phyloP scores from a whole-genome alignment of 2,797 vertebrate genomes.

The Antennarius maculatus region DNA sequence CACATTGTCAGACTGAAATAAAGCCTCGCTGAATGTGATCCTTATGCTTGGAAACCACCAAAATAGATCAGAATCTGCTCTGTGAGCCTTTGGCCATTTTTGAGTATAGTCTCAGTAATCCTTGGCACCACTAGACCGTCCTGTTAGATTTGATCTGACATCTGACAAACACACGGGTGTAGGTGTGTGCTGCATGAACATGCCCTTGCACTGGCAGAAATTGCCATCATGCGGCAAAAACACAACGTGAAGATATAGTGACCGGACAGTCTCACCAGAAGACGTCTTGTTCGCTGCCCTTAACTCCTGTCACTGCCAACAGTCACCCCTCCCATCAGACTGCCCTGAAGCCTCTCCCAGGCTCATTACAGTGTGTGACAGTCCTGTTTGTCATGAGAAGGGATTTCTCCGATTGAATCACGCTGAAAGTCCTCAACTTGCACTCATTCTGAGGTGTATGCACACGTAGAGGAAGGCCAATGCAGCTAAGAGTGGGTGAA shows the following conservation, averaged over 20 bases:
- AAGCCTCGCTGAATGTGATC: constrained; percentile 5
- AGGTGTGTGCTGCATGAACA: neutral
- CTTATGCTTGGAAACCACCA: constrained; percentile 13
- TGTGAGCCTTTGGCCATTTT: constrained; percentile 12
- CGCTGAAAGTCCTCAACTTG: neutral
- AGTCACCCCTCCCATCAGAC: neutral
- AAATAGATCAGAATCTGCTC: constrained; percentile 26
- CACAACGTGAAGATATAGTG: neutral
- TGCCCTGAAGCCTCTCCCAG: neutral
- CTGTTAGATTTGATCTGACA: constrained; percentile 21
- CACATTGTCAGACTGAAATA: neutral
- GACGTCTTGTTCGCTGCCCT: neutral
- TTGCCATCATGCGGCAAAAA: neutral
- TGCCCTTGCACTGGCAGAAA: neutral
- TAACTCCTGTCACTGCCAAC: neutral
- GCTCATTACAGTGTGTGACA: neutral
- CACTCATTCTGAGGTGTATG: neutral
- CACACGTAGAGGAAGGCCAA: no score
- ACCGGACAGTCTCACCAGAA: neutral
- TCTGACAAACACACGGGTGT: neutral
- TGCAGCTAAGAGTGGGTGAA: neutral
- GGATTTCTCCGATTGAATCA: neutral
- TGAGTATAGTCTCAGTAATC: constrained; percentile 23
- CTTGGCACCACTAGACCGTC: constrained; percentile 10
- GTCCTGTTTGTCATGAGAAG: neutral